Conservation (phyloP, 2,113 vertebrate species). For the Scomber colias region DNA sequence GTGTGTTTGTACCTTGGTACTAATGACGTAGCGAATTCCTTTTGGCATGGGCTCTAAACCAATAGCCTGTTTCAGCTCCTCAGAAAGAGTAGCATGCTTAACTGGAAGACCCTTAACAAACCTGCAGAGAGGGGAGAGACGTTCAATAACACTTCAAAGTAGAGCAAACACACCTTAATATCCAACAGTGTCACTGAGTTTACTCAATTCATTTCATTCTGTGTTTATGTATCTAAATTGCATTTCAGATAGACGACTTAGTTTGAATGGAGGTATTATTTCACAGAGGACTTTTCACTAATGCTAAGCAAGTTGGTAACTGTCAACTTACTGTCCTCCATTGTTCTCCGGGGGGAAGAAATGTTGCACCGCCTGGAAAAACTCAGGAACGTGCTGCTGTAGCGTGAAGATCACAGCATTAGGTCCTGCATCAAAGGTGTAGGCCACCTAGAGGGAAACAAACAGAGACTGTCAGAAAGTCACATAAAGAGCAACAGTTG, state of each 20-base stretch:
- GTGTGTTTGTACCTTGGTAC: slow-evolving; percentile 84
- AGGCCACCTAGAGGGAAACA: slow-evolving; percentile 85
- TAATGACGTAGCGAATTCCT: slow-evolving; percentile 89
- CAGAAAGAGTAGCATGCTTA: slow-evolving; percentile 61
- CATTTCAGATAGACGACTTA: not conserved
- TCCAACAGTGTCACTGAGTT: no score
- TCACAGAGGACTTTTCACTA: not conserved
- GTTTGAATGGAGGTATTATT: not conserved
- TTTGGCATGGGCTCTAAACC: slow-evolving; percentile 82
- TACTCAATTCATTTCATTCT: no score
- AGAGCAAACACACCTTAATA: slow-evolving; percentile 17
- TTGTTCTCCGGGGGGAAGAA: slow-evolving; percentile 90
- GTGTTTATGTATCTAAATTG: not conserved
- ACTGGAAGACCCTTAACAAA: slow-evolving; percentile 90
- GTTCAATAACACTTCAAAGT: not conserved
- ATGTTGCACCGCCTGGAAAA: slow-evolving; percentile 87
- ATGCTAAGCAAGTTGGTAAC: not conserved
- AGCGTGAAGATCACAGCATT: slow-evolving; percentile 93
- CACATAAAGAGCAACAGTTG: not conserved
- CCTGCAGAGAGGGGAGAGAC: slow-evolving; percentile 75
- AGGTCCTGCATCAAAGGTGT: slow-evolving; percentile 96
- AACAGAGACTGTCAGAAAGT: slow-evolving; percentile 1
- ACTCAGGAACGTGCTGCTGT: slow-evolving; percentile 87
- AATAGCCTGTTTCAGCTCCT: slow-evolving; percentile 81
- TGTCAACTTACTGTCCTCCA: slow-evolving; percentile 87